Base-by-base conservation (phyloP, 2,888 invertebrate genomes). In the Gastracanthus pulcherrimus region DNA sequence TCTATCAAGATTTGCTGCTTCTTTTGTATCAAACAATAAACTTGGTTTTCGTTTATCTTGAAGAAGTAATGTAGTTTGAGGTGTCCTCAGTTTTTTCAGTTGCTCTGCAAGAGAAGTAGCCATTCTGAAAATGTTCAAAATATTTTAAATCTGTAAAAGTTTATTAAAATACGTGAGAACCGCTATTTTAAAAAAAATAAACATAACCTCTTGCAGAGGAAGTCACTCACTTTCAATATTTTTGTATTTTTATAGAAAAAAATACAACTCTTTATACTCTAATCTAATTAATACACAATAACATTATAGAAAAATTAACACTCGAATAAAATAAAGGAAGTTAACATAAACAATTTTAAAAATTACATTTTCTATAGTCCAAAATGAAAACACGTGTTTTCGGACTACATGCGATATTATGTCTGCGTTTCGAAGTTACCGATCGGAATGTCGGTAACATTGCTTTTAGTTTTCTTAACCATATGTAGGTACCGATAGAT, bases 21-120 rank as follows among this genome's bases (percentile, higher is more conserved):
- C 98, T 89, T 96, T 96, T 0, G 96, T 95, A 88, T 97, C 96
- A 90, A 98, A 99, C 1, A 99, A 92, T 85, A 99, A 93, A 0
- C 99, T 98, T 13, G 95, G 94, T 66, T 95, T 94, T 86, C 94
- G 95, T 86, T 94, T 95, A 77, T 94, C 94, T 87, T 95, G 95
- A 71, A 93, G 92, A 41, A 96, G 92, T 4, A 95, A 89, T 2
- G 94, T 91, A 0, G 97, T 95, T 90, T 98, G 97, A 0, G 98
- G 97, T 2, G 94, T 94, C 58, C 94, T 93, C 76, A 98, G 93
- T 82, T 94, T 95, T 87, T 94, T 93, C 45, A 98, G 92, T 92
- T 98, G 98, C 85, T 96, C 94, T 67, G 95, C 95, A 29, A 82
- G 66, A 45, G 80, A 80, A 0, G 82, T 82, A 48, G 69, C 41